Evolutionary conservation across 2,113 vertebrate genomes (phyloP).

Genomic region (Macquaria ambigua): DNA sequence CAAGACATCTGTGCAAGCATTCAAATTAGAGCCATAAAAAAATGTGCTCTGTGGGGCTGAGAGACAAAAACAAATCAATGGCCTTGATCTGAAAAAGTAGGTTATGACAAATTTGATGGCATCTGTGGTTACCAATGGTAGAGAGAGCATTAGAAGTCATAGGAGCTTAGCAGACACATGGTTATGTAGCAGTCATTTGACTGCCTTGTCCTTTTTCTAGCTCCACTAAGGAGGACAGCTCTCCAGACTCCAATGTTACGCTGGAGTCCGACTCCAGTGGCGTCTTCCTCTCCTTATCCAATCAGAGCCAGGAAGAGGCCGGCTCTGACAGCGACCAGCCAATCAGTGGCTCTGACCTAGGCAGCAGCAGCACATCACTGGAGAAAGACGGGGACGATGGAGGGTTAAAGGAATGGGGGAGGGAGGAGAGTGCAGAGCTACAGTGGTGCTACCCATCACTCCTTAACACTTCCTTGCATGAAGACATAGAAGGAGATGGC

Average conservation of each 20-base stretch:
- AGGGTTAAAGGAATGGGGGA: conserved; percentile 73
- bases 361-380: conserved; percentile 80
- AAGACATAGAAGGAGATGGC: conserved; percentile 28
- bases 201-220: conserved; percentile 61
- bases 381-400: conserved; percentile 77
- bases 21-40: background rate
- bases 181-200: conserved; percentile 25
- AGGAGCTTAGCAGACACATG: conserved; percentile 1
- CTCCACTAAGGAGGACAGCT: conserved; percentile 79
- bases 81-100: conserved; percentile 32
- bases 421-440: conserved; percentile 78
- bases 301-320: conserved; percentile 81
- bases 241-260: conserved; percentile 84
- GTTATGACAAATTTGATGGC: conserved; percentile 19
- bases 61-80: conserved; percentile 34
- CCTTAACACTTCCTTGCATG: conserved; percentile 57
- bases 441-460: conserved; percentile 83
- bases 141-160: background rate
- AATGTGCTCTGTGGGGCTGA: background rate
- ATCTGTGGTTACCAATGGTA: conserved; percentile 3
- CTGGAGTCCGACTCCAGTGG: conserved; percentile 84
- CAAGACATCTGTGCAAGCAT: background rate
- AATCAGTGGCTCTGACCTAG: conserved; percentile 78
- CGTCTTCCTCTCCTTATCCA: conserved; percentile 83
- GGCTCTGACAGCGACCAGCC: conserved; percentile 81